Evolutionary conservation across 2,113 vertebrate species (phyloP), one percentile per base, ranked within the genome.

Genomic region (Rhegmatorhina hoffmannsi): DNA sequence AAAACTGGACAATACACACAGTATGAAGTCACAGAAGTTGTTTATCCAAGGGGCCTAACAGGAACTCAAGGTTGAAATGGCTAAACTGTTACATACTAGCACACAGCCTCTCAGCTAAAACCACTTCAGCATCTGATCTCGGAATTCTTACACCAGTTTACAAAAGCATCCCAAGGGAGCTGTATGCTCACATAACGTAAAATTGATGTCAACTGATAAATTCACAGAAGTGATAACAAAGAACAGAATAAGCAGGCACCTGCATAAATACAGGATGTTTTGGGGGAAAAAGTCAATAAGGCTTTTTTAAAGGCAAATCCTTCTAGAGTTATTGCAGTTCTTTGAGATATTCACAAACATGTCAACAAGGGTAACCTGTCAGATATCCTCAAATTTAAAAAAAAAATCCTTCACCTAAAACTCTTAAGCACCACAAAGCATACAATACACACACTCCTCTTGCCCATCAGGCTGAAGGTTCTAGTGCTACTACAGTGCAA

Each of bases 11-110:
- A 93, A 92, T 93, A 93, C 72, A 66, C 55, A 62, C 55, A 88
- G 75, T 66, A 69, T 80, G 88, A 93, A 88, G 83, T 93, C 94
- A 96, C 33, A 94, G 70, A 53, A 93, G 85, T 46, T 92, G 85
- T 93, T 96, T 95, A 93, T 90, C 79, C 85, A 90, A 90, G 75
- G 24, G 79, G 82, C 50, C 85, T 77, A 92, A 80, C 23, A 88
- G 90, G 85, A 92, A 86, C 55, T 80, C n/a, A 66, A 86, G 36
- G 36, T 6, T 93, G 88, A 93, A 90, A 86, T 20, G 52, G 40
- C 85, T 55, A 62, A 95, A 83, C 58, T 62, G 33, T 62, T 77
- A 79, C n/a, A 67, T 29, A 25, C 70, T 73, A 78, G 67, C 44
- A 80, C n/a, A 66, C 58, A 93, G 43, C 28, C 15, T 76, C 62